Evolutionary conservation across 2,888 invertebrate species (phyloP).

Genomic region (Palloptera scutellata): DNA sequence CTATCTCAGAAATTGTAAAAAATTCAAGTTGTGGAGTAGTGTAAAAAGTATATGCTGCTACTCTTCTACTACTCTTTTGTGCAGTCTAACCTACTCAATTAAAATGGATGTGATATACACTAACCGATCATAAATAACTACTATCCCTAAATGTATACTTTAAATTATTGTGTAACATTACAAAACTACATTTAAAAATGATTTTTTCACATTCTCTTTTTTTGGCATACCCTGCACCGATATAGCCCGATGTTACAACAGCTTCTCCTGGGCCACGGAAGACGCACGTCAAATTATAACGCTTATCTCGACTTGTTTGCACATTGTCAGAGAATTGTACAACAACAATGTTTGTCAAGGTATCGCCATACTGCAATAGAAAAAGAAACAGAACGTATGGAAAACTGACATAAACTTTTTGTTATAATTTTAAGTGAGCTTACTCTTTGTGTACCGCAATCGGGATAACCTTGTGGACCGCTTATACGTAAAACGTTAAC

Average conservation of each 20-base stretch:
- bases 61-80: no score
- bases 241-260: slow-evolving; percentile 91
- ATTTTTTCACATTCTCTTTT: background rate
- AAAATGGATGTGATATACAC: no score
- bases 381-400: background rate
- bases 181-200: no score
- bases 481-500: slow-evolving; percentile 84
- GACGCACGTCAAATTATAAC: slow-evolving; percentile 91
- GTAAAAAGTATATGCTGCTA: no score
- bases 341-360: slow-evolving; percentile 92
- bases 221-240: slow-evolving; percentile 82
- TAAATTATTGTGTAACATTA: no score
- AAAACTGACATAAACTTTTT: background rate
- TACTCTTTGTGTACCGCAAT: slow-evolving; percentile 89
- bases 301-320: slow-evolving; percentile 88
- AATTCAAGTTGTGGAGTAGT: no score
- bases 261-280: slow-evolving; percentile 93
- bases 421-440: slow-evolving; percentile 26
- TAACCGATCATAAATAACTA: no score
- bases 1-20: no score
- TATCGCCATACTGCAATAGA: slow-evolving; percentile 80
- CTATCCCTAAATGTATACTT: no score
- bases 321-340: slow-evolving; percentile 94
- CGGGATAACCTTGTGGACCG: slow-evolving; percentile 91
- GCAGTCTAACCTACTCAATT: no score